Conservation (phyloP, 2,797 vertebrate genomes). For the Podarcis lilfordi region DNA sequence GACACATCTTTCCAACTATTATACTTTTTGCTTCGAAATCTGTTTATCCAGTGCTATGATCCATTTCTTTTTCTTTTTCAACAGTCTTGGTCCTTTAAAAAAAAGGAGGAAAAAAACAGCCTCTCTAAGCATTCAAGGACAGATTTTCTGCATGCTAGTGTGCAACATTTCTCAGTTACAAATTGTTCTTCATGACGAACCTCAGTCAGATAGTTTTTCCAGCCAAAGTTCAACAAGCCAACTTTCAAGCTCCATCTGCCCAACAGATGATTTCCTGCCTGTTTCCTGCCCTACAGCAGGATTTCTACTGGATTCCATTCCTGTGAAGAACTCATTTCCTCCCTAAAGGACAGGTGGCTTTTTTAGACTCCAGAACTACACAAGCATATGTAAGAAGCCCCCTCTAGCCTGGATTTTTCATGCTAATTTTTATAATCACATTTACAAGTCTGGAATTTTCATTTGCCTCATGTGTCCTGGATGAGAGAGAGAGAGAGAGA, state of each 20-base stretch:
- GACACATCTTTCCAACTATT: not conserved
- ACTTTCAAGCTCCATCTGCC: slow-evolving; percentile 24
- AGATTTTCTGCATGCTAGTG: not conserved
- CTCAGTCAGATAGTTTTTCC: slow-evolving; percentile 17
- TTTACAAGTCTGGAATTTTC: slow-evolving; percentile 30
- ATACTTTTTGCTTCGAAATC: not conserved
- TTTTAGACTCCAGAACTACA: slow-evolving; percentile 5
- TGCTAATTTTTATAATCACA: not conserved
- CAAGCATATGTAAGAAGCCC: not conserved
- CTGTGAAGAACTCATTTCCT: slow-evolving; percentile 36
- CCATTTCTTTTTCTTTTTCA: not conserved
- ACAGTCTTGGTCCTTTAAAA: not conserved
- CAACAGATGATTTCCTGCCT: slow-evolving; percentile 19
- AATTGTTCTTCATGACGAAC: slow-evolving; percentile 3
- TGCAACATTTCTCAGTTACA: not conserved
- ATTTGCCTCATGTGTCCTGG: not conserved
- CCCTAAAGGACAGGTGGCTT: slow-evolving; percentile 15
- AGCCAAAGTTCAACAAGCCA: slow-evolving; percentile 18
- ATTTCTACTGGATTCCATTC: slow-evolving; percentile 31
- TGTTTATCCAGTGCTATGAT: not conserved
- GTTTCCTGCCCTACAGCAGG: slow-evolving; percentile 20
- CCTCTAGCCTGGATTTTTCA: not conserved
- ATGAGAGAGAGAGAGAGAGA: not conserved
- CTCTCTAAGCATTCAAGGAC: slow-evolving; percentile 10
- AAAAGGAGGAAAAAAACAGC: not conserved